phyloP scores from a whole-genome alignment of 2,113 vertebrate genomes.

The Psittacara wagleri region DNA sequence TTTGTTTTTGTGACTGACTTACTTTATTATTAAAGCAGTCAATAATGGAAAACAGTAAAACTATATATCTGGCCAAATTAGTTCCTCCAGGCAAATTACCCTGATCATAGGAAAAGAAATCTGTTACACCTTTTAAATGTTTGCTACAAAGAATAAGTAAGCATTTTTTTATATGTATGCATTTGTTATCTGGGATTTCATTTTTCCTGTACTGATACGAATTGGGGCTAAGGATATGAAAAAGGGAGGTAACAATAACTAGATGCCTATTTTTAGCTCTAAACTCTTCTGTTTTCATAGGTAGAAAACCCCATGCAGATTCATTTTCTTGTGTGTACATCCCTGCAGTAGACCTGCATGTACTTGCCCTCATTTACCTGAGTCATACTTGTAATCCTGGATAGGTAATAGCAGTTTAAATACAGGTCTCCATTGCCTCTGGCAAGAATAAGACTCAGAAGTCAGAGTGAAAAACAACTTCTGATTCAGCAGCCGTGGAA shows the following conservation, averaged over 20 bases:
- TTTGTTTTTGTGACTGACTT: neutral
- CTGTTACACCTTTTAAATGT: neutral
- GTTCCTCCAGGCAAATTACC: neutral
- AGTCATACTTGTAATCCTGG: constrained; percentile 23
- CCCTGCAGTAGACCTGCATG: neutral
- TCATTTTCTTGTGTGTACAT: neutral
- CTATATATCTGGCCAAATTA: neutral
- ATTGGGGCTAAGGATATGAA: neutral
- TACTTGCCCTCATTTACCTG: constrained; percentile 42
- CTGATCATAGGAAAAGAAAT: neutral
- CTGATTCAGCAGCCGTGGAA: neutral
- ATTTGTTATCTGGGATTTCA: neutral
- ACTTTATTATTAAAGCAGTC: neutral
- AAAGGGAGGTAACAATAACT: neutral
- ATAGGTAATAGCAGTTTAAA: constrained; percentile 33
- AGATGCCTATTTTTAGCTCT: constrained; percentile 1
- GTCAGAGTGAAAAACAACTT: neutral
- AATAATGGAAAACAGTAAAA: neutral
- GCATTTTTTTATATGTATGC: neutral
- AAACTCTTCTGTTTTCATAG: constrained; percentile 5
- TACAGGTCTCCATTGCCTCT: neutral
- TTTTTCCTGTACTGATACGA: constrained; percentile 29
- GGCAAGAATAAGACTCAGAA: neutral
- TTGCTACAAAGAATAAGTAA: neutral
- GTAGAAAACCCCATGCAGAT: neutral